Evolutionary conservation across 2,113 vertebrate species (phyloP).

Genomic region (Crypturellus undulatus): DNA sequence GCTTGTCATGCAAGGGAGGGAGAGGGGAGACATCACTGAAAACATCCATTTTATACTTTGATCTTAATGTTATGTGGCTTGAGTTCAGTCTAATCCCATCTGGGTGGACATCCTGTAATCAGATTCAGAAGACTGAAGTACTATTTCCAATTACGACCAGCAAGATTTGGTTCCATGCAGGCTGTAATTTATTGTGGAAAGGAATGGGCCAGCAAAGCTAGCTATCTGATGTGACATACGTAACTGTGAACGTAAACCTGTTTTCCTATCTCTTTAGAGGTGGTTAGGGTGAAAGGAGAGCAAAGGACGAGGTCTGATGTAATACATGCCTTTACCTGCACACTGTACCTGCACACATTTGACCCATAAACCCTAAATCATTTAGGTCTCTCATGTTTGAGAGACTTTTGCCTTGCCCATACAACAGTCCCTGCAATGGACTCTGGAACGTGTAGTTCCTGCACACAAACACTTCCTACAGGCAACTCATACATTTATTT

Average conservation of each 20-base stretch:
- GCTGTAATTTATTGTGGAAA: not conserved
- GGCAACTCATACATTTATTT: not conserved
- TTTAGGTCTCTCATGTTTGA: not conserved
- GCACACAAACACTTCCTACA: not conserved
- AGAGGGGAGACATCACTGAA: not conserved
- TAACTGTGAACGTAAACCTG: not conserved
- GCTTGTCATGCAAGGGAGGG: slow-evolving; percentile 47
- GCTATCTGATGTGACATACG: not conserved
- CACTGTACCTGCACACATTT: not conserved
- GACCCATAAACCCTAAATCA: not conserved
- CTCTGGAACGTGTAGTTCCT: not conserved
- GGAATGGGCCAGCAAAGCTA: not conserved
- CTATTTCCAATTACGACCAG: not conserved
- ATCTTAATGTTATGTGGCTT: not conserved
- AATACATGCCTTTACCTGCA: not conserved
- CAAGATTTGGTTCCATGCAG: rapidly evolving
- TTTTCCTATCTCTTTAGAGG: not conserved
- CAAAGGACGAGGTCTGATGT: not conserved
- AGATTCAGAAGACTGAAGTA: not conserved
- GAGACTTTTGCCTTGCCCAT: not conserved
- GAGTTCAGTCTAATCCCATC: not conserved
- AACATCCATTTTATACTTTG: not conserved
- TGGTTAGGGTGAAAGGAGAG: not conserved
- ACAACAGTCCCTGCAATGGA: not conserved
- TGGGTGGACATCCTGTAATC: not conserved